Percentiles rank a stretch among this genome's conserved stretches.
phyloP scores from a whole-genome alignment of 2,888 invertebrate species.

The Steinernema hermaphroditum region DNA sequence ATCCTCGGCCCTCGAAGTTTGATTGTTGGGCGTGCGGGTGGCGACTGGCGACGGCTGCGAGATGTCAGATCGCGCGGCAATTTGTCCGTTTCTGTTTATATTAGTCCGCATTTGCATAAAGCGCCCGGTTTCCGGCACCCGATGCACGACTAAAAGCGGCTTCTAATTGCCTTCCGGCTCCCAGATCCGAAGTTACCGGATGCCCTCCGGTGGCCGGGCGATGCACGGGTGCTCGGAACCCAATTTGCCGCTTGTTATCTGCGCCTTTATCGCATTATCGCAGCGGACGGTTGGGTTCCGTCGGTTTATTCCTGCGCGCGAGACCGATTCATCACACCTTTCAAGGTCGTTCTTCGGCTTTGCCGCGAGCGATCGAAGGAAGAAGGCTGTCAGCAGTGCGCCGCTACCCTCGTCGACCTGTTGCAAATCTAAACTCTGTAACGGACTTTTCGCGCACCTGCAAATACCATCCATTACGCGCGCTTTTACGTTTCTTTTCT shows the following conservation, averaged over 20 bases:
- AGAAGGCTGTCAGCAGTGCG: not conserved
- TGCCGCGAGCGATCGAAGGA: not conserved
- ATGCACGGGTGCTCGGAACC: no score
- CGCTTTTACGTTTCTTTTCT: slow-evolving; percentile 1
- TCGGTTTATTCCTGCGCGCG: slow-evolving; percentile 20
- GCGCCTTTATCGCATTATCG: slow-evolving; percentile 26
- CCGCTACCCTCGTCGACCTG: slow-evolving; percentile 12
- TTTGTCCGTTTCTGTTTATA: slow-evolving; percentile 26
- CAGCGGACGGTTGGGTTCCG: slow-evolving; percentile 12
- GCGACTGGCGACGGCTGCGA: not conserved
- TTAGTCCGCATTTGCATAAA: slow-evolving; percentile 22
- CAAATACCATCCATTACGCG: no score
- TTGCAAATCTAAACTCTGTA: slow-evolving; percentile 19
- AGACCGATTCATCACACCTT: slow-evolving; percentile 24
- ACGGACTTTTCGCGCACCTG: slow-evolving; percentile 23
- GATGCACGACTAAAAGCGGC: not conserved
- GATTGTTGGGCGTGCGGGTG: slow-evolving; percentile 18
- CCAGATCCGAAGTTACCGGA: no score
- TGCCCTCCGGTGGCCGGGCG: no score
- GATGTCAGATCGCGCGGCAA: slow-evolving; percentile 22
- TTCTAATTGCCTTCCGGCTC: slow-evolving; percentile 24
- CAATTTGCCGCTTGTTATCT: slow-evolving; percentile 23
- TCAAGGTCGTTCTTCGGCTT: slow-evolving; percentile 21
- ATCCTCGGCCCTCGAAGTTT: slow-evolving; percentile 24
- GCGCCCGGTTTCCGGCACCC: slow-evolving; percentile 8